Base-by-base conservation (phyloP, 2,888 invertebrate genomes). In the Nomada ruficornis region DNA sequence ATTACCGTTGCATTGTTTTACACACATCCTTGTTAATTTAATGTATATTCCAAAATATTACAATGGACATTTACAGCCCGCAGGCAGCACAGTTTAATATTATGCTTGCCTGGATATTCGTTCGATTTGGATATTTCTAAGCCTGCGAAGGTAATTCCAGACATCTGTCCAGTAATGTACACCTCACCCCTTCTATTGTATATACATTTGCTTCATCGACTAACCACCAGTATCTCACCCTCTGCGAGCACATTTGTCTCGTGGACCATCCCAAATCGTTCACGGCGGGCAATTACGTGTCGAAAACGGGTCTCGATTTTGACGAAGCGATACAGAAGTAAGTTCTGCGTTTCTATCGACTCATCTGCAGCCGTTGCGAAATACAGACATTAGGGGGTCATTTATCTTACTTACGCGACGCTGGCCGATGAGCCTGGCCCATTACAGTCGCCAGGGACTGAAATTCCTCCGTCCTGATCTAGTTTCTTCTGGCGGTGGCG, bases 331-430 rank as follows among this genome's bases (percentile, higher is more conserved):
- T 54, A 29, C 29, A 29, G 72, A 80, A 80, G 79, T 73, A 79
- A 81, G 63, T 71, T 15, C 4, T 52, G 69, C 80, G 81, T 74
- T 86, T 80, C 79, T 85, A 84, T 82, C 86, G 78, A 77, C 70
- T 89, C 83, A 87, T 88, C 85, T 81, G 84, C 74, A 84, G 83
- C 80, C 85, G 75, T 85, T 86, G 87, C 84, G 85, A 88, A 89
- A 90, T 89, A 88, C 87, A 87, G 89, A 88, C 89, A 90, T 91
- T 87, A 89, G 86, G 85, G 88, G 89, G 90, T 92, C 91, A 91
- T 92, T 92, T 92, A 91, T 92, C 92, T 92, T 91, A 92, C 91
- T 92, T 92, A 92, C 81, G 80, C 72, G 86, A 70, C 75, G 89
- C 89, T 75, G 89, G 89, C 87, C 90, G 89, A 92, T 90, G 89